phyloP scores from a whole-genome alignment of 2,113 vertebrate species.

The Hystrix brachyura region DNA sequence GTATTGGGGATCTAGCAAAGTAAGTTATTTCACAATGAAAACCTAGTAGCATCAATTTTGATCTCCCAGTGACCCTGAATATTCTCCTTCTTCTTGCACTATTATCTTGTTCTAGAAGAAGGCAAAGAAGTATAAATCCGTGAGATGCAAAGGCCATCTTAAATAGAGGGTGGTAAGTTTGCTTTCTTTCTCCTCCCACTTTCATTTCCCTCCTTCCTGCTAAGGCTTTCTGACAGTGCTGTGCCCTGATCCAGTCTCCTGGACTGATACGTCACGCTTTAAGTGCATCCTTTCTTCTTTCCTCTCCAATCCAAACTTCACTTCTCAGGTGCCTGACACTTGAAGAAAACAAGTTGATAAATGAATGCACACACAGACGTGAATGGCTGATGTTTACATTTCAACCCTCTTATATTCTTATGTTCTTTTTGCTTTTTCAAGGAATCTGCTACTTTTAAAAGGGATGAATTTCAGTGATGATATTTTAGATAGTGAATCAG shows the following conservation, averaged over 20 bases:
- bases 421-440: conserved; percentile 14
- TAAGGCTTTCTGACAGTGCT: background rate
- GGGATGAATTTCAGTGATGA: background rate
- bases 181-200: background rate
- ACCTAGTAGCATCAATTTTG: background rate
- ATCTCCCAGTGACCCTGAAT: background rate
- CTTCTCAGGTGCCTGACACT: background rate
- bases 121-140: background rate
- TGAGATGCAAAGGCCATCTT: background rate
- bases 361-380: background rate
- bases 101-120: background rate
- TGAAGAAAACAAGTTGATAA: background rate
- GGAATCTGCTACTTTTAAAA: background rate
- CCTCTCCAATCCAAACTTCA: conserved; percentile 14
- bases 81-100: background rate
- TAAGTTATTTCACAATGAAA: background rate
- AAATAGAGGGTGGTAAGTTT: background rate
- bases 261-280: background rate
- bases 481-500: background rate
- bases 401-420: background rate
- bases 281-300: background rate
- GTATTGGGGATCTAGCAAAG: too few relatives aligned
- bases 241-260: background rate
- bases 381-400: background rate
- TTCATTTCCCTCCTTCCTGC: background rate